phyloP scores from a whole-genome alignment of 2,113 vertebrate species.

The Sterna hirundo region DNA sequence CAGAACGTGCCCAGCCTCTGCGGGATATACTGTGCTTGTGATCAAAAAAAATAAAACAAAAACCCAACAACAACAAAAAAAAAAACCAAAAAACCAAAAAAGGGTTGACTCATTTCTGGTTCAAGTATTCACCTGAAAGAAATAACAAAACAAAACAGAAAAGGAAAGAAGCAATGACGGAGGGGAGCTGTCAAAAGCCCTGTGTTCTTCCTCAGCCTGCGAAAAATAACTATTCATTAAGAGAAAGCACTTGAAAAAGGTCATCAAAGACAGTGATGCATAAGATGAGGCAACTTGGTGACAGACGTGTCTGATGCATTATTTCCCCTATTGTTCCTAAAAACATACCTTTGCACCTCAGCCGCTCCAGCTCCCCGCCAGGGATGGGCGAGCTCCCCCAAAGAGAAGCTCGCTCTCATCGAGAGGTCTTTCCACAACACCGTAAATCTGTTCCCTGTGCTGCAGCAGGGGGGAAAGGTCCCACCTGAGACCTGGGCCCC shows the following conservation, averaged over 20 bases:
- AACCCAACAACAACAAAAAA: no score
- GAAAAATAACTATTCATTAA: not conserved
- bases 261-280: not conserved
- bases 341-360: not conserved
- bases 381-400: not conserved
- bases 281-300: not conserved
- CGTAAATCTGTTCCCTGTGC: no score
- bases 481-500: not conserved
- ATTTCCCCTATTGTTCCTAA: not conserved
- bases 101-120: slow-evolving; percentile 24
- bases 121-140: slow-evolving; percentile 39
- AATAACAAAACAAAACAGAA: not conserved
- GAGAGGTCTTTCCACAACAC: accelerated
- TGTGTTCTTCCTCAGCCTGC: not conserved
- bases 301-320: not conserved
- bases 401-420: accelerated
- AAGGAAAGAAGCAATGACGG: not conserved
- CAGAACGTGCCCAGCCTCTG: not conserved
- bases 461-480: not conserved
- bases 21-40: not conserved
- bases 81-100: no score
- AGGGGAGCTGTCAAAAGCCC: not conserved
- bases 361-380: not conserved
- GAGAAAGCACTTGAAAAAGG: not conserved
- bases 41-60: not conserved